These are phyloP conservation scores for Steinernema khuongi DNA, from an alignment of 1,140 invertebrate species.

Conservation along the genomic window DNA sequence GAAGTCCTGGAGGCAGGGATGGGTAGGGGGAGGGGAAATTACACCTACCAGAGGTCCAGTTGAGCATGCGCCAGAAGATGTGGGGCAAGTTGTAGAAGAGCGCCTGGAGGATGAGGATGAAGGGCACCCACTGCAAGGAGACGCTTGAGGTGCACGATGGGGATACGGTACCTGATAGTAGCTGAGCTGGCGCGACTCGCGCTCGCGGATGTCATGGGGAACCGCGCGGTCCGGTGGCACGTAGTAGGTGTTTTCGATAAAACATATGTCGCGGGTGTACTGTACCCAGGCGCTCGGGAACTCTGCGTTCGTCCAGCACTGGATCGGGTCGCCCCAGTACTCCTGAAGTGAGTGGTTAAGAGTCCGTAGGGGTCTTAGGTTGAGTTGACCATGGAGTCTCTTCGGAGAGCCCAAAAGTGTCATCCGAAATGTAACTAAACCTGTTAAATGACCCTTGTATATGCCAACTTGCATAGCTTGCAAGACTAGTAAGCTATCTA, in stretches of 20 bases:
- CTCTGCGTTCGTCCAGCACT: constrained; percentile 20
- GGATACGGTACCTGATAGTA: constrained; percentile 20
- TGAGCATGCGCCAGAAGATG: constrained; percentile 39
- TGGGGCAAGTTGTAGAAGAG: constrained; percentile 38
- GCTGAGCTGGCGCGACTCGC: background rate
- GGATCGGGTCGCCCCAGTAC: constrained; percentile 18
- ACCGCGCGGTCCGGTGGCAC: constrained; percentile 59
- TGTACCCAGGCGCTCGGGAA: constrained; percentile 15
- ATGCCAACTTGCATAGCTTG: no score
- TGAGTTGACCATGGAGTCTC: no score
- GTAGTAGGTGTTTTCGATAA: constrained; percentile 61
- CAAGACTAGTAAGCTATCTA: no score
- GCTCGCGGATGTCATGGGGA: constrained; percentile 36
- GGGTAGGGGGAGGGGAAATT: background rate
- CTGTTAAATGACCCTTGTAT: no score
- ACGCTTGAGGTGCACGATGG: background rate
- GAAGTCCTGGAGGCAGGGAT: constrained; percentile 29
- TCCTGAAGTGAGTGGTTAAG: no score
- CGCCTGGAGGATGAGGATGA: constrained; percentile 38
- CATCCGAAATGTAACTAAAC: no score
- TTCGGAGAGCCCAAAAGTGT: no score
- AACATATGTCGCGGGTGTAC: constrained; percentile 40
- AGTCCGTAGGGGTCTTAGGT: no score
- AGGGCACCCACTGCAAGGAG: constrained; percentile 40
- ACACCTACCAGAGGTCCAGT: constrained; percentile 30